phyloP scores from a whole-genome alignment of 2,113 vertebrate genomes.

The Ifrita kowaldi region DNA sequence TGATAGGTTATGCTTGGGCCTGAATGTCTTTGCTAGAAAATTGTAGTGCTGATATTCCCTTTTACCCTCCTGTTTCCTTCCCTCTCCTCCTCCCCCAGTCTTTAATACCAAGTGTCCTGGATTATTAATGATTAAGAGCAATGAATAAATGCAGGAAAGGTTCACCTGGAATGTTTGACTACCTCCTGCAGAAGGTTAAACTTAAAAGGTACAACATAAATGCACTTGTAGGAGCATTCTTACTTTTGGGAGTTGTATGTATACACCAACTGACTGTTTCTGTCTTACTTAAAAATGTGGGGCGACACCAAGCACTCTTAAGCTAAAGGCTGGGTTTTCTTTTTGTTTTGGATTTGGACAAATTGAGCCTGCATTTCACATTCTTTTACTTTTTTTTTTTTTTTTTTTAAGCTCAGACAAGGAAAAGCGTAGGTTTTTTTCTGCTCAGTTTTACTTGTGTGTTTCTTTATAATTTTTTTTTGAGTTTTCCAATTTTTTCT shows the following conservation, averaged over 20 bases:
- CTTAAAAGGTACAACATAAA: background rate
- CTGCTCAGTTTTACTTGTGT: background rate
- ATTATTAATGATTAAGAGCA: background rate
- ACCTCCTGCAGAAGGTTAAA: background rate
- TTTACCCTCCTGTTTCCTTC: background rate
- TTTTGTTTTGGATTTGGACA: background rate
- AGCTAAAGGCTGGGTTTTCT: background rate
- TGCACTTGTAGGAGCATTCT: rapidly evolving
- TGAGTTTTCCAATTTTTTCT: background rate
- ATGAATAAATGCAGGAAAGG: background rate
- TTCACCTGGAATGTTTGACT: background rate
- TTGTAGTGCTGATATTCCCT: background rate
- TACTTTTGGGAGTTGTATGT: background rate
- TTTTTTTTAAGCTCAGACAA: background rate
- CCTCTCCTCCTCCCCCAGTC: rapidly evolving
- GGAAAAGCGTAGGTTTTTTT: background rate
- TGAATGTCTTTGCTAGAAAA: background rate
- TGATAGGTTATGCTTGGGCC: background rate
- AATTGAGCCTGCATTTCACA: background rate
- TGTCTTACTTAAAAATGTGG: background rate
- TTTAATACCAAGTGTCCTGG: background rate
- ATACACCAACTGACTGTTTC: background rate
- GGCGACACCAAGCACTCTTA: background rate
- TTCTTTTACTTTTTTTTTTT: background rate
- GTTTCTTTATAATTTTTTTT: background rate